Percentiles rank a stretch among this genome's conserved stretches.
phyloP scores from a whole-genome alignment of 2,113 vertebrate species.

The Seriola rivoliana region DNA sequence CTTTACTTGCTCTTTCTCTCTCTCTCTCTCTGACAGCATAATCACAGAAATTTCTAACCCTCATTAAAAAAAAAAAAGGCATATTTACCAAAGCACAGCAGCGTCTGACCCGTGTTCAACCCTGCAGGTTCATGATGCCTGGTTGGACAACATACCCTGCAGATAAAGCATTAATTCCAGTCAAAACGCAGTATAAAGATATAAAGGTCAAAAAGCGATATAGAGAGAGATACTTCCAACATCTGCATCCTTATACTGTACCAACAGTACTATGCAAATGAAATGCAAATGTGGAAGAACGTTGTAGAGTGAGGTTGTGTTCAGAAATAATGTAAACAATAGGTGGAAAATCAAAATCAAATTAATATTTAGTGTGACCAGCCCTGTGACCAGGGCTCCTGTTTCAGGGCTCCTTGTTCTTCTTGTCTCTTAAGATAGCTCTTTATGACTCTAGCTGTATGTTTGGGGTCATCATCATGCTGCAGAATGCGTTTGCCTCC shows the following conservation, averaged over 20 bases:
- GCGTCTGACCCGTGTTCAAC: background rate
- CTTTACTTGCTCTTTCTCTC: too few relatives aligned
- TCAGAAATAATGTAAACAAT: background rate
- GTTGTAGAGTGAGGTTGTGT: background rate
- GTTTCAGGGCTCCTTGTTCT: background rate
- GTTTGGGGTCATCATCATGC: background rate
- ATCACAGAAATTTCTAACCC: background rate
- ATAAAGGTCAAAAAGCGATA: too few relatives aligned
- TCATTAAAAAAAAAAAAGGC: background rate
- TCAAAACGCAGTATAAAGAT: slow-evolving; percentile 1
- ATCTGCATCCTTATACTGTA: too few relatives aligned
- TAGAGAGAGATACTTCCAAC: too few relatives aligned
- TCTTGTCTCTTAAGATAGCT: background rate
- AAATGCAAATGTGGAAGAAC: background rate
- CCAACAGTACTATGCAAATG: background rate
- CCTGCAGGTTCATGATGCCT: background rate
- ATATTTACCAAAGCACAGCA: background rate
- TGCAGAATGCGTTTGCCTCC: background rate
- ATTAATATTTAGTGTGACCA: slow-evolving; percentile 3
- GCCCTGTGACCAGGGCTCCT: background rate
- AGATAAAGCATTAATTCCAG: background rate
- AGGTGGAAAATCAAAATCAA: background rate
- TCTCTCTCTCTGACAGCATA: background rate
- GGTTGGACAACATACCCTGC: background rate
- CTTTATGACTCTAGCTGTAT: background rate